Evolutionary conservation across 53 echinoderm and acorn worm genomes (phyloP), one percentile per base, ranked within the genome.

Genomic region (Crossaster papposus): DNA sequence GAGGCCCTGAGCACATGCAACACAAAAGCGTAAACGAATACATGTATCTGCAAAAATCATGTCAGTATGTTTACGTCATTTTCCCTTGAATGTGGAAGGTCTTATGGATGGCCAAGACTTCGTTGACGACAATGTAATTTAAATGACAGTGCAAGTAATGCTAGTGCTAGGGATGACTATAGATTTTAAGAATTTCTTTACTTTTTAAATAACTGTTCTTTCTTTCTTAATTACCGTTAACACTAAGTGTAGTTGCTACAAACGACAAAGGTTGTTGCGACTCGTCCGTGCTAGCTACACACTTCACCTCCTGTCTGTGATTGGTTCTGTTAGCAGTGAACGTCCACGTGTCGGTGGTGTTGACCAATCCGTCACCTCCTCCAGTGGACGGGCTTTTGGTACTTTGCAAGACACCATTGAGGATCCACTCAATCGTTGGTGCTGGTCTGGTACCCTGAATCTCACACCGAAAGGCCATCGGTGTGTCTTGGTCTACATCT

Each of bases 391-490:
- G 24, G 6, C 31, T 70, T 30, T 24, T 2, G 17, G 54, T 38
- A 10, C 37, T 12, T 51, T 71, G 70, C 53, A n/a, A 31, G 65
- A 5, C 80, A 36, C 52, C 77, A 22, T 70, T 31, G 35, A 88
- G 8, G 64, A 64, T 81, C 91, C 91, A 91, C 79, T 64, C 33
- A 54, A 91, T 88, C 14, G 38, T 50, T 29, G 81, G 88, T 33
- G 88, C 35, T 26, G 91, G 91, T 65, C 36, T 81, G 80, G 91
- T 74, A 65, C 88, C 76, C 37, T 23, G 29, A 30, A 81, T 88
- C 64, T 75, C 36, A 68, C 91, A 91, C 22, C 28, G 29, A 54
- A 90, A 22, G 23, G 51, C 38, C 24, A 0, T 22, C 50, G 26
- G 23, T 4, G 34, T 50, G 10, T 44, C 78, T n/a, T 44, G 23